phyloP scores from a whole-genome alignment of 1,140 invertebrate genomes.

The Drosophila eugracilis region DNA sequence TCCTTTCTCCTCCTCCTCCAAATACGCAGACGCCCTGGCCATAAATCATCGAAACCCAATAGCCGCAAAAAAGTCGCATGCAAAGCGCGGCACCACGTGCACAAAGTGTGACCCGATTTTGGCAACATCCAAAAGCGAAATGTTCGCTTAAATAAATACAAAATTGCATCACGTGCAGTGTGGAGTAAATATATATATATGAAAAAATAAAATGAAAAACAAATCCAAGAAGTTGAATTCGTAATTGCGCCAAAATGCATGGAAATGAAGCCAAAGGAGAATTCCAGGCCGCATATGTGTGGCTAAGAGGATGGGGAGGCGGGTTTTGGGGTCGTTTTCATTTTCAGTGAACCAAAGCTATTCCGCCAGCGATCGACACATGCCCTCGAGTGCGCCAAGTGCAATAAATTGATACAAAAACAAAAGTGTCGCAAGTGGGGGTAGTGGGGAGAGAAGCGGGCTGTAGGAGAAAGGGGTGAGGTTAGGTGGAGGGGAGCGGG shows the following conservation, averaged over 20 bases:
- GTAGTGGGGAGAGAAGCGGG: not conserved
- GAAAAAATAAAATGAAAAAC: not conserved
- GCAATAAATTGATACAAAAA: slow-evolving; percentile 45
- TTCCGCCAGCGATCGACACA: slow-evolving; percentile 36
- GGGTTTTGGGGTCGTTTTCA: slow-evolving; percentile 20
- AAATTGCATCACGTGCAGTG: slow-evolving; percentile 59
- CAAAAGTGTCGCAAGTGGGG: slow-evolving; percentile 9
- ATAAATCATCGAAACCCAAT: slow-evolving; percentile 65
- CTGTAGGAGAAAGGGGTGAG: not conserved
- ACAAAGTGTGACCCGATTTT: slow-evolving; percentile 69
- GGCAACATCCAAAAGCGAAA: slow-evolving; percentile 20
- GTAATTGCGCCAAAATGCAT: slow-evolving; percentile 49
- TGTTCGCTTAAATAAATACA: slow-evolving; percentile 36
- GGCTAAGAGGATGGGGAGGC: not conserved
- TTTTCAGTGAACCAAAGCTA: slow-evolving; percentile 30
- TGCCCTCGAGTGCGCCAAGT: slow-evolving; percentile 39
- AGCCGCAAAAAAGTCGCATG: slow-evolving; percentile 37
- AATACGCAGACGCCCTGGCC: slow-evolving; percentile 47
- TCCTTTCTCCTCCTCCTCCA: not conserved
- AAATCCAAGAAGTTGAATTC: slow-evolving; percentile 23
- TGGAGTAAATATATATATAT: slow-evolving; percentile 3
- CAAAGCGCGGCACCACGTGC: slow-evolving; percentile 51
- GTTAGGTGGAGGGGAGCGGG: too few species aligned
- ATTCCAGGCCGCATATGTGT: slow-evolving; percentile 16
- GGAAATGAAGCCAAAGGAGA: slow-evolving; percentile 1